Base-by-base conservation (phyloP, 2,797 vertebrate species). In the Hippocampus kuda region DNA sequence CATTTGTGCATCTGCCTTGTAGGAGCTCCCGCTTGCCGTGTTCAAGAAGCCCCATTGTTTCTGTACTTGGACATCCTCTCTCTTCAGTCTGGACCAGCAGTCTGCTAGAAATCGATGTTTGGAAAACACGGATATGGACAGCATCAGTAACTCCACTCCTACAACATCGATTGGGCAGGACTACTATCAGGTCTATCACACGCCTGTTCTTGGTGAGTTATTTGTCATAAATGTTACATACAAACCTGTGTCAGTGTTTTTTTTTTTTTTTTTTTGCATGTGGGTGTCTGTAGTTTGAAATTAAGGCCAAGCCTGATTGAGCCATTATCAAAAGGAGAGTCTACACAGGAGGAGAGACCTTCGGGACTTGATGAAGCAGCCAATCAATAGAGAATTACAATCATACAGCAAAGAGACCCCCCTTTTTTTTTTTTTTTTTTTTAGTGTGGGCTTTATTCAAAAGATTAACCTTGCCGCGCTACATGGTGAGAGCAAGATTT, bases 1-100 rank as follows among this genome's bases (percentile, higher is more conserved):
- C 46, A 18, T 71, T 44, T 82, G 64, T 81, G 70, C 26, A 74
- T 82, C 56, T 72, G 66, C 30, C 75, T 1, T 73, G 34, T 64
- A 99, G 97, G 97, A 99, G 86, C 93, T 98, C 72, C 95, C 94
- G 1, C 68, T 98, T 88, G 95, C 95, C 1, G 84, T 95, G 77
- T 79, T 96, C 77, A 85, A 81, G 71, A 87, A 84, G 68, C 88
- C 67, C 53, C 88, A 92, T 59, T 99, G 97, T 77, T 92, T 93
- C 87, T 99, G 97, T 0, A 93, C 94, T 0, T 94, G 88, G 81
- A 90, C 93, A 42, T 95, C 93, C 0, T 75, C 90, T 34, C 78
- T 88, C 57, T 94, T 96, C 81, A 83, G 84, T 1, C 88, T 93
- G 74, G 91, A 65, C 38, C 82, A 90, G 13, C 80, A 86, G 1